These are phyloP conservation scores for Pseudochromis fuscus DNA, from an alignment of 2,797 vertebrate species.

Conservation along the genomic window DNA sequence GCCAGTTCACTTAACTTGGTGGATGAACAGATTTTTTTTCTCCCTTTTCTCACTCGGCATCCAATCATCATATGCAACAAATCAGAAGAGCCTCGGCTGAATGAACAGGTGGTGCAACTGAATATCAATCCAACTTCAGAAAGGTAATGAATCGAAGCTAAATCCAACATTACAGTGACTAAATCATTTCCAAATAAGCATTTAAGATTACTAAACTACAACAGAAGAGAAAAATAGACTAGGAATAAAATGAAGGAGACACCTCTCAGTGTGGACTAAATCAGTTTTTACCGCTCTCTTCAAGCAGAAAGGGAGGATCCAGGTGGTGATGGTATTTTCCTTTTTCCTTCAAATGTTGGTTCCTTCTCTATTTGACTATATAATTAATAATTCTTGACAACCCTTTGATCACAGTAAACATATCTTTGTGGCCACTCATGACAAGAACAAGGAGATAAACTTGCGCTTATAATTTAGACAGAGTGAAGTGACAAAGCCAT, in stretches of 20 bases:
- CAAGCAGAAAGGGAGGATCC: slow-evolving; percentile 52
- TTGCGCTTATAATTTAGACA: too few species aligned
- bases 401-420: too few species aligned
- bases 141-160: slow-evolving; percentile 44
- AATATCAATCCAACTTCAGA: slow-evolving; percentile 61
- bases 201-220: slow-evolving; percentile 57
- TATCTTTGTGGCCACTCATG: background rate
- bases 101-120: slow-evolving; percentile 67
- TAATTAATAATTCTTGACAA: too few species aligned
- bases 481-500: too few species aligned
- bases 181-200: slow-evolving; percentile 60
- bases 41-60: slow-evolving; percentile 18
- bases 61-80: slow-evolving; percentile 36
- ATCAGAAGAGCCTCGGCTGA: slow-evolving; percentile 52
- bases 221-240: slow-evolving; percentile 36
- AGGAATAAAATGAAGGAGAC: slow-evolving; percentile 44
- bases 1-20: slow-evolving; percentile 43
- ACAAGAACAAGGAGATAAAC: too few species aligned
- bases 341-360: slow-evolving; percentile 13
- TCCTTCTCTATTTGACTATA: background rate
- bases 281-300: slow-evolving; percentile 60
- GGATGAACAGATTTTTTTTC: slow-evolving; percentile 33
- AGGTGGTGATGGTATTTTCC: slow-evolving; percentile 50
- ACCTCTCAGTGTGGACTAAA: slow-evolving; percentile 45
- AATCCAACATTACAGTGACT: slow-evolving; percentile 56